phyloP scores from a whole-genome alignment of 2,113 vertebrate species.

The Salvelinus alpinus region DNA sequence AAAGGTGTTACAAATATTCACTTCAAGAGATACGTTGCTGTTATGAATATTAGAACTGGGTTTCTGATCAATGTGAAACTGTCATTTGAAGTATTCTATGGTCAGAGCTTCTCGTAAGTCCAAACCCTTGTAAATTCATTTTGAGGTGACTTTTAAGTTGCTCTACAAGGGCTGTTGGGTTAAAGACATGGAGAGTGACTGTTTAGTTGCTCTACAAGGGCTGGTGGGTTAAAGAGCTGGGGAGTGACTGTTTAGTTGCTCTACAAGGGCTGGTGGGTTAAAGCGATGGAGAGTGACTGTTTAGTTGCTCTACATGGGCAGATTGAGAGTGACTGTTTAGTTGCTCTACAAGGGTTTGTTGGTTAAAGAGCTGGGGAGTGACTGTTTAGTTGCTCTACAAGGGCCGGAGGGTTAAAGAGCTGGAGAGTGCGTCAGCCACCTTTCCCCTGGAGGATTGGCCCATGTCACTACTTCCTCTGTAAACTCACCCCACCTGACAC shows the following conservation, averaged over 20 bases:
- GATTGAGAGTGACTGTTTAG: too few relatives aligned
- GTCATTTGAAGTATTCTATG: too few relatives aligned
- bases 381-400: not conserved
- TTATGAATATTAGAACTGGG: too few relatives aligned
- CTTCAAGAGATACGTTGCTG: too few relatives aligned
- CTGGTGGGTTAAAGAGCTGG: not conserved
- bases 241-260: not conserved
- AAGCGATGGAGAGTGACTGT: not conserved
- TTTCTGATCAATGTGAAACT: too few relatives aligned
- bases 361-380: too few relatives aligned
- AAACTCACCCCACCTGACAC: slow-evolving; percentile 78
- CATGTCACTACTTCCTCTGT: slow-evolving; percentile 75
- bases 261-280: not conserved
- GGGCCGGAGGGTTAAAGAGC: not conserved
- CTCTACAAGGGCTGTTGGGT: not conserved
- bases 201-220: not conserved
- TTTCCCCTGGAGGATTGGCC: slow-evolving; percentile 81
- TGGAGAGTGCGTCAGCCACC: slow-evolving; percentile 6
- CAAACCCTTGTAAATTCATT: too few relatives aligned
- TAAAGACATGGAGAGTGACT: not conserved
- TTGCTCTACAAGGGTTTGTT: not conserved
- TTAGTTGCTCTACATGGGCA: not conserved
- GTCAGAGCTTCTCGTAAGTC: too few relatives aligned
- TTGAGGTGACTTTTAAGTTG: not conserved
- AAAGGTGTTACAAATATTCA: too few relatives aligned